phyloP scores from a whole-genome alignment of 2,797 vertebrate genomes.

The Sparidentex hasta region DNA sequence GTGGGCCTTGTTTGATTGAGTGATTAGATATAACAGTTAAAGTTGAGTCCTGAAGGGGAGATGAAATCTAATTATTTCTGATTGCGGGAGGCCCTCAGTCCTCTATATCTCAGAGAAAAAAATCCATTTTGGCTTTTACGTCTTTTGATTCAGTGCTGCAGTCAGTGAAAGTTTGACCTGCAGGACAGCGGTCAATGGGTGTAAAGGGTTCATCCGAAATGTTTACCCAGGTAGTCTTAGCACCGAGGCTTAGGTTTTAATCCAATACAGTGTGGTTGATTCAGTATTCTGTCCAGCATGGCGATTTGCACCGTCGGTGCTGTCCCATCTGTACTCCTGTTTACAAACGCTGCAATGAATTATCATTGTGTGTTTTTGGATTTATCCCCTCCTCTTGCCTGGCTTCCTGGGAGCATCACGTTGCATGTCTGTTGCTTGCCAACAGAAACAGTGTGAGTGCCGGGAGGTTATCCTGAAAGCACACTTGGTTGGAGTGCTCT shows the following conservation, averaged over 20 bases:
- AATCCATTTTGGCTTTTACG: slow-evolving; percentile 33
- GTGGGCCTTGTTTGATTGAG: slow-evolving; percentile 29
- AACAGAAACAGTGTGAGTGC: slow-evolving; percentile 32
- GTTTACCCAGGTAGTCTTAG: slow-evolving; percentile 21
- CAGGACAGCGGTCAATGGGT: slow-evolving; percentile 1
- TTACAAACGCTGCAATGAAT: slow-evolving; percentile 26
- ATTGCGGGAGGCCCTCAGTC: slow-evolving; percentile 24
- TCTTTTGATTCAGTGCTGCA: slow-evolving; percentile 7
- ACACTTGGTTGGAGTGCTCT: slow-evolving; percentile 7
- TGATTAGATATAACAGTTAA: slow-evolving; percentile 25
- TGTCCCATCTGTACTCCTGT: slow-evolving; percentile 1
- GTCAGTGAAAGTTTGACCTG: slow-evolving; percentile 7
- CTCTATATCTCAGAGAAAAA: slow-evolving; percentile 22
- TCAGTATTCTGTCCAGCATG: slow-evolving; percentile 30
- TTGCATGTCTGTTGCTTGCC: slow-evolving; percentile 42
- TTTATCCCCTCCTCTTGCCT: slow-evolving; percentile 27
- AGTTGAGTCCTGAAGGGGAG: slow-evolving; percentile 9
- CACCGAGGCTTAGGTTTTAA: slow-evolving; percentile 52
- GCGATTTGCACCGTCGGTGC: slow-evolving; percentile 7
- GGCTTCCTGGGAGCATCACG: slow-evolving; percentile 34
- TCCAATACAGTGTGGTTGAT: slow-evolving; percentile 58
- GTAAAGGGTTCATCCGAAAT: slow-evolving; percentile 13
- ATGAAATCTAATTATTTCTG: slow-evolving; percentile 40
- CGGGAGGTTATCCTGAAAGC: slow-evolving; percentile 38
- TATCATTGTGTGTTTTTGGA: slow-evolving; percentile 29